phyloP scores from a whole-genome alignment of 2,113 vertebrate species.

The Irena cyanogastra region DNA sequence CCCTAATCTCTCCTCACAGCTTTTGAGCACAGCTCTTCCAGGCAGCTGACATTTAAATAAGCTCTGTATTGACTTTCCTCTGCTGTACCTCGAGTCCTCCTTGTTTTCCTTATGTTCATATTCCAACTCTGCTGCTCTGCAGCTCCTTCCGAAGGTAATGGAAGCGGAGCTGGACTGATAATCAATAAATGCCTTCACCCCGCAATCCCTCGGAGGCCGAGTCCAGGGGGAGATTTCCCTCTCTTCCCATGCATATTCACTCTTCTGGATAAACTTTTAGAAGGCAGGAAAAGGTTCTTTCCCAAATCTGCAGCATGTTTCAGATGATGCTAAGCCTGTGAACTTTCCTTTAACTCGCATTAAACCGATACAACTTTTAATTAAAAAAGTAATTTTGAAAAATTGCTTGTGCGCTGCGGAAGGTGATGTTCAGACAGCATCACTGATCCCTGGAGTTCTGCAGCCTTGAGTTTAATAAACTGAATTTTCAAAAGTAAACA shows the following conservation, averaged over 20 bases:
- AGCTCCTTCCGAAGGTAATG: neutral
- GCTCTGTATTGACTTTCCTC: constrained; percentile 50
- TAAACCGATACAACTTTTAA: constrained; percentile 63
- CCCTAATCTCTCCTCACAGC: constrained; percentile 31
- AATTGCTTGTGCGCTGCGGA: constrained; percentile 23
- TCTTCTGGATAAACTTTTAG: neutral
- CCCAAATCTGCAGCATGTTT: neutral
- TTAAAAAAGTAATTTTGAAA: constrained; percentile 70
- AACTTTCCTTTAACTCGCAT: constrained; percentile 43
- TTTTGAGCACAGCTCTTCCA: constrained; percentile 29
- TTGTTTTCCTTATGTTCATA: constrained; percentile 50
- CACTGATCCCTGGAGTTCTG: constrained; percentile 61
- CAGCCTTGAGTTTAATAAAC: constrained; percentile 58
- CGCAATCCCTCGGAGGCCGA: neutral
- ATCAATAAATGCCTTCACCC: constrained; percentile 14
- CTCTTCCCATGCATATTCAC: neutral
- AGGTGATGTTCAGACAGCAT: constrained; percentile 41
- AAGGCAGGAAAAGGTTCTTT: neutral
- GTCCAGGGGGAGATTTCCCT: neutral
- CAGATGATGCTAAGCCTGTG: neutral
- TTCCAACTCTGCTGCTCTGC: neutral
- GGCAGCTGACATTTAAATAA: constrained; percentile 66
- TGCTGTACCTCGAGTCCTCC: constrained; percentile 14
- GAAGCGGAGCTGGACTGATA: neutral
- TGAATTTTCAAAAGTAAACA: constrained; percentile 67